Evolutionary conservation across 2,113 vertebrate genomes (phyloP), one percentile per base, ranked within the genome.

Genomic region (Castor canadensis): DNA sequence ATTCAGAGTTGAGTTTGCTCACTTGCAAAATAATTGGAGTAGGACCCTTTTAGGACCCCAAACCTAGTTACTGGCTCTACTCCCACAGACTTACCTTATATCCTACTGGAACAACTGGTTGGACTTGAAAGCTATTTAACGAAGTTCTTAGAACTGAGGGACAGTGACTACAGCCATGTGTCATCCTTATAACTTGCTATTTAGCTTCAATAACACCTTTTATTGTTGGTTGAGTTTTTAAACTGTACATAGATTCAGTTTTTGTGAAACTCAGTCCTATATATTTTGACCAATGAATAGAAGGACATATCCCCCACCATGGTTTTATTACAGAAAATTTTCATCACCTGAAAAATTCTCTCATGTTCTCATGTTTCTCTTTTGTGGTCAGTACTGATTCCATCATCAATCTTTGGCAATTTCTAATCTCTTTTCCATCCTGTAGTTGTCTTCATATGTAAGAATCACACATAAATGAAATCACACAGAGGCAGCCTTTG

Each of bases 21-120:
- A 92, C 69, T 80, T 62, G n/a, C 4, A 73, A 89, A 67, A 38
- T 19, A 71, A 12, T 32, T 43, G 38, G 35, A 5, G 49, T 73
- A 15, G 5, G 30, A 26, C 17, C 8, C 24, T 94, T 86, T 71
- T 67, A 26, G 32, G 30, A 60, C 26, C 11, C 10, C 54, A 19
- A 47, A 5, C 4, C 49, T 76, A 2, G 9, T 4, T 16, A 49
- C 9, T 60, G 17, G 17, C 56, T 32, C 16, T 69, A 52, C 6
- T 35, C n/a, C 13, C 7, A 2, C 9, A 69, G 20, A 38, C 69
- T 12, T 32, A 49, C 8, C 20, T 3, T 9, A 30, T 1, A 1
- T 6, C 2, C 60, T 30, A 1, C 19, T n/a, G 32, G 38, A 22
- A 28, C 1, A 20, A 4, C 1, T 3, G 4, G 5, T 1, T 43